Evolutionary conservation across 2,888 invertebrate species (phyloP).

Genomic region (Drosophila putrida): DNA sequence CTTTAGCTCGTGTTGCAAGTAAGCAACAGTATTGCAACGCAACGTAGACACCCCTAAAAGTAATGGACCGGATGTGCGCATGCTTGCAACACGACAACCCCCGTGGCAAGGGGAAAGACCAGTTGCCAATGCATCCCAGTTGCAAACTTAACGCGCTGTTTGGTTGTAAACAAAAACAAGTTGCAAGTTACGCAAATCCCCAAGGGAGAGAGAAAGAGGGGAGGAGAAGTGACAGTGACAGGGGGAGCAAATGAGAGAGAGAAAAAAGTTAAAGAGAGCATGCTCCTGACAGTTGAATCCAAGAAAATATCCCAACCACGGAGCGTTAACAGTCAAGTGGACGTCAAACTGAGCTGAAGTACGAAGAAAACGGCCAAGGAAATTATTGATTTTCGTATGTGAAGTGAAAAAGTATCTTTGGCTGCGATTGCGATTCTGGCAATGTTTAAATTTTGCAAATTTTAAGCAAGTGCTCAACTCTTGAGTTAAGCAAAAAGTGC

Average conservation of each 20-base stretch:
- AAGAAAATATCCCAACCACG: slow-evolving; percentile 58
- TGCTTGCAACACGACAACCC: slow-evolving; percentile 49
- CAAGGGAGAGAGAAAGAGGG: slow-evolving; percentile 11
- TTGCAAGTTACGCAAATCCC: slow-evolving; percentile 40
- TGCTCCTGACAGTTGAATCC: slow-evolving; percentile 52
- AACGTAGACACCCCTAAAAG: slow-evolving; percentile 5
- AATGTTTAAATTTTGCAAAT: slow-evolving; percentile 32
- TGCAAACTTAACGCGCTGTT: slow-evolving; percentile 29
- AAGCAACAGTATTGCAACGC: slow-evolving; percentile 15
- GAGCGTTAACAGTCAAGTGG: slow-evolving; percentile 49
- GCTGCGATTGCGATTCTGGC: slow-evolving; percentile 40
- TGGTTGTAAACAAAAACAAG: slow-evolving; percentile 78
- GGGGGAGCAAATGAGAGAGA: slow-evolving; percentile 10
- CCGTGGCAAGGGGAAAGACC: slow-evolving; percentile 19
- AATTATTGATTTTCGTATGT: slow-evolving; percentile 81
- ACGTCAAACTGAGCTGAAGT: slow-evolving; percentile 61
- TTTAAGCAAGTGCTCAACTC: background rate
- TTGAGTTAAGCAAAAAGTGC: background rate
- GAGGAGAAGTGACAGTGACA: slow-evolving; percentile 2
- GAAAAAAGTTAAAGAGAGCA: slow-evolving; percentile 34
- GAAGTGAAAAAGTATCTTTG: slow-evolving; percentile 69
- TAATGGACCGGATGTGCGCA: slow-evolving; percentile 25
- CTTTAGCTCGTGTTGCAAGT: slow-evolving; percentile 9
- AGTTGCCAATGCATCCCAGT: slow-evolving; percentile 18
- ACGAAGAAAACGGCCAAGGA: slow-evolving; percentile 58